Evolutionary conservation across 2,113 vertebrate species (phyloP), one percentile per base, ranked within the genome.

Genomic region (Paramormyrops kingsleyae): DNA sequence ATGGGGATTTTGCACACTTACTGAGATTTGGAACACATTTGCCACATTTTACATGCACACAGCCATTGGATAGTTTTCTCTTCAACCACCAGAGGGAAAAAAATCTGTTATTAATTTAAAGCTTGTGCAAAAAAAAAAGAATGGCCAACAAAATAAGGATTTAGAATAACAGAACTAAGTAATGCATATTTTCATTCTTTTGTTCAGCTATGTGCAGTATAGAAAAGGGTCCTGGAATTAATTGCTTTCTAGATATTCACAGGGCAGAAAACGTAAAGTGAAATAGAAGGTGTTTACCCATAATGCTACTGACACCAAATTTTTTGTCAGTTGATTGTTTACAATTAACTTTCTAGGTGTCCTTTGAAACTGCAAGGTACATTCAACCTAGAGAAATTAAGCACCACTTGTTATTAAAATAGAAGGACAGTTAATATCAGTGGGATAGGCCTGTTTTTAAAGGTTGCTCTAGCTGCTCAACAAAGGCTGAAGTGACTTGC

Each of bases 1-100:
- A 46, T 44, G 6, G 35, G n/a, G 88, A 7, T 31, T 85, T 62
- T 89, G 80, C 50, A 62, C 83, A 44, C 17, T 84, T 84, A 39
- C 88, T 84, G 80, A 31, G 88, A 80, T 85, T 62, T 89, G 80
- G 80, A 83, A 85, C 1, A 59, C 21, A 89, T 89, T 31, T 31
- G 49, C 77, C 83, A 13, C 46, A 89, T 59, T 84, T 84, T 62
- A 59, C 88, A 62, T 56, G 8, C 24, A 84, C 50, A 59, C 19
- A 31, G 27, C 74, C 12, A 83, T 15, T 83, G 70, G 74, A 52
- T 21, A 89, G 46, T 83, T 83, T 89, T 53, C 17, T 31, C 31
- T 10, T 89, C 31, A 80, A 49, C 42, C 42, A 35, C 87, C 77
- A 59, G 53, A 83, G 21, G 35, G 31, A n/a, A 52, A 24, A 53